Conservation (phyloP, 2,797 vertebrate species). For the Thamnophis elegans region DNA sequence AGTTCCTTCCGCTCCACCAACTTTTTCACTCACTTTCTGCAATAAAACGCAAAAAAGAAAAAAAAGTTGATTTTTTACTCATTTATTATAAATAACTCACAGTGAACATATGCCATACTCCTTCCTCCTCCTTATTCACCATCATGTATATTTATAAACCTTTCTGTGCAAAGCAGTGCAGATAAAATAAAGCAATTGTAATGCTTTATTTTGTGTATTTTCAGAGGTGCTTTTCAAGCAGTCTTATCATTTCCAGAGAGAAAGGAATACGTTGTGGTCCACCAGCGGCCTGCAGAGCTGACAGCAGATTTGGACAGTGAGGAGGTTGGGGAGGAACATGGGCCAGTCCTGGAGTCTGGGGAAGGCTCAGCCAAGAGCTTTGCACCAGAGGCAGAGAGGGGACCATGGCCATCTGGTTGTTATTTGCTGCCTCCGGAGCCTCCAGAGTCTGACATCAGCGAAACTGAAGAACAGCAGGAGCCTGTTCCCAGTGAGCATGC, state of each 20-base stretch:
- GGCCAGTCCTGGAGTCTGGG: no score
- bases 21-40: constrained; percentile 96
- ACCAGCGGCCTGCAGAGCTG: no score
- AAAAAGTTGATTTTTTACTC: neutral
- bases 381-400: no score
- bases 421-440: no score
- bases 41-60: constrained; percentile 52
- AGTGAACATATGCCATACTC: neutral
- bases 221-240: neutral
- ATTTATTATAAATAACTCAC: neutral
- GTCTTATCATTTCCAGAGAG: neutral
- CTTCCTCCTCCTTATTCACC: neutral
- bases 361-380: no score
- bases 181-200: neutral
- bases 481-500: no score
- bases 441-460: no score
- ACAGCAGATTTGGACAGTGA: no score
- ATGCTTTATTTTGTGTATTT: neutral
- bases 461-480: no score
- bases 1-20: constrained; percentile 93
- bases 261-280: neutral
- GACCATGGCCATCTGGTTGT: no score
- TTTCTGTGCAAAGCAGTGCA: neutral
- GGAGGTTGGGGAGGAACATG: no score
- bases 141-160: neutral